phyloP scores from a whole-genome alignment of 2,113 vertebrate species.

The Hemiscyllium ocellatum region DNA sequence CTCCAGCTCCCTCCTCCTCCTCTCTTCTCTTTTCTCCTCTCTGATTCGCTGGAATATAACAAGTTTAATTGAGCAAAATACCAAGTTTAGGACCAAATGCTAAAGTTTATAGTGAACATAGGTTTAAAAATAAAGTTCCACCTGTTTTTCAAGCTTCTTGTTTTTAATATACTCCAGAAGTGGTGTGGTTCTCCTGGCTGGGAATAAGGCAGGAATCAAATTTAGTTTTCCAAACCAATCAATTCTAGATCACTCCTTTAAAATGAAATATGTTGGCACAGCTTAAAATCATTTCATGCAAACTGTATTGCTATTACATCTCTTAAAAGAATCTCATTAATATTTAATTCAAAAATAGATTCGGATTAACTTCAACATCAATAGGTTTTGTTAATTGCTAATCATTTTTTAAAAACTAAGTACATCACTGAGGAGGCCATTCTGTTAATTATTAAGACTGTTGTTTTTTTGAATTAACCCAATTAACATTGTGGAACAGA shows the following conservation, averaged over 20 bases:
- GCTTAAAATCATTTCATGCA: constrained; percentile 25
- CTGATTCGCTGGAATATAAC: constrained; percentile 72
- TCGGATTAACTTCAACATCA: background rate
- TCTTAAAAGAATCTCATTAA: background rate
- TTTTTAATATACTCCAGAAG: constrained; percentile 97
- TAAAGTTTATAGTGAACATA: background rate
- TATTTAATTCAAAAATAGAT: background rate
- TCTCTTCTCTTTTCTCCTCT: constrained; percentile 91
- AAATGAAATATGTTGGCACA: background rate
- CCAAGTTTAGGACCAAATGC: constrained; percentile 41
- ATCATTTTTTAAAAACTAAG: background rate
- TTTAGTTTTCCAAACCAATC: constrained; percentile 7
- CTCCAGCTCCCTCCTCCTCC: constrained; percentile 80
- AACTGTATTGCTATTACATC: background rate
- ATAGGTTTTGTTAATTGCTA: background rate
- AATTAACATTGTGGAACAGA: constrained; percentile 17
- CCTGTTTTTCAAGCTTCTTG: constrained; percentile 98
- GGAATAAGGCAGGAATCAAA: constrained; percentile 49
- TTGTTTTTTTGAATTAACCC: background rate
- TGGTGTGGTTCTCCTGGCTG: constrained; percentile 92
- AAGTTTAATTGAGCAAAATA: constrained; percentile 13
- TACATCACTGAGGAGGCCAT: background rate
- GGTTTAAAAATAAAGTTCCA: constrained; percentile 50
- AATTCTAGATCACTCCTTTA: background rate
- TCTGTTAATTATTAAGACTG: constrained; percentile 6